Evolutionary conservation across 1,140 invertebrate species (phyloP).

Genomic region (Zeugodacus cucurbitae): DNA sequence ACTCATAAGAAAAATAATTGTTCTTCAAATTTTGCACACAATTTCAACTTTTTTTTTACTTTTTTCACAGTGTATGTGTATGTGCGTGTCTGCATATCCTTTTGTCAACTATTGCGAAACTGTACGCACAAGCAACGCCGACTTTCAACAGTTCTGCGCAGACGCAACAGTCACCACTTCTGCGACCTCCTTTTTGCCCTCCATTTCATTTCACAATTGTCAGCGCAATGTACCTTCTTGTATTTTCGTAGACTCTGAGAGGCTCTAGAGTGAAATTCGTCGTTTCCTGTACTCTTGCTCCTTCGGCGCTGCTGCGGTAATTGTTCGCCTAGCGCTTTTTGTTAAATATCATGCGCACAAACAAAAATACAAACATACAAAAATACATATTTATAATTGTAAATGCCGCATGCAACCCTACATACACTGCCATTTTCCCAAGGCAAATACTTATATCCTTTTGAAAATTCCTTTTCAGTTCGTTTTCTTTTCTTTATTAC

Average conservation of each 20-base stretch:
- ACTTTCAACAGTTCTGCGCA: neutral
- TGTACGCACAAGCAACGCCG: neutral
- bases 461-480: neutral
- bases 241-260: neutral
- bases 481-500: neutral
- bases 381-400: neutral
- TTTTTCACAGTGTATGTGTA: neutral
- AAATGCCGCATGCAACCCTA: neutral
- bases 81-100: neutral
- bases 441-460: neutral
- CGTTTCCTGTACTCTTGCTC: conserved; percentile 19
- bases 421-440: neutral
- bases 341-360: neutral
- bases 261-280: neutral
- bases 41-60: too few species aligned
- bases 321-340: conserved; percentile 3
- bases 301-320: neutral
- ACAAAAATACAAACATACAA: neutral
- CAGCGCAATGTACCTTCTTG: neutral
- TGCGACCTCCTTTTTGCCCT: neutral
- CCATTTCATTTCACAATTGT: neutral
- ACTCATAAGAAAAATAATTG: neutral
- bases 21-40: neutral
- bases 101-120: conserved; percentile 30
- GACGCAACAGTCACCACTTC: neutral